Evolutionary conservation across 2,113 vertebrate genomes (phyloP), one percentile per base, ranked within the genome.

Genomic region (Bettongia penicillata): DNA sequence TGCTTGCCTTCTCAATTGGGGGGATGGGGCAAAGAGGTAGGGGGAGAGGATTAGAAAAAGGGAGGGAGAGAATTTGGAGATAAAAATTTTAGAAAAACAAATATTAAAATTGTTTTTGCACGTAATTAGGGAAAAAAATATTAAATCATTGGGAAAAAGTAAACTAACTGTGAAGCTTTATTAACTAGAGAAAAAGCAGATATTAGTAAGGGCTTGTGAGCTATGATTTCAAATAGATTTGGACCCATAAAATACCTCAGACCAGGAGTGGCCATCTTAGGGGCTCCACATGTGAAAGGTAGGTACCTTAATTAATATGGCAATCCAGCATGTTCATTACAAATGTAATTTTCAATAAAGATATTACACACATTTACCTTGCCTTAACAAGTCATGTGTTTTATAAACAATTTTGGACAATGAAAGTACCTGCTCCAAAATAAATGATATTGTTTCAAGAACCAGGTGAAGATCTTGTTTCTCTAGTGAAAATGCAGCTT

Each of bases 391-490:
- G 53, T n/a, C 9, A 91, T 11, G 25, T 90, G 43, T 53, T 57
- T 84, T 84, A 43, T 23, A 91, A 51, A 9, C 93, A 53, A 53
- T 93, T 4, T 50, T 23, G 51, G 8, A 31, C 16, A 95, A 96
- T 91, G 96, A 95, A 97, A 95, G 97, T 98, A 99, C 99, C 99
- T 99, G 99, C 95, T 99, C 99, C 91, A 99, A 98, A 98, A 99
- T 99, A 94, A 99, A 99, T 2, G 99, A 99, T 92, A 99, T 96
- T 0, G 99, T 99, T 98, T 99, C 99, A 97, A 99, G 98, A 96
- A 99, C 97, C 25, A 99, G 98, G 93, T 98, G 98, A 77, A 99
- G 99, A 96, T 99, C 99, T 91, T 99, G 99, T 97, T 99, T 99
- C 93, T 99, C 99, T 98, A 99, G 53, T 0, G 99, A 99, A 95